These are phyloP conservation scores for Alentia gelatinosa DNA, from an alignment of 2,888 invertebrate species.

Conservation along the genomic window DNA sequence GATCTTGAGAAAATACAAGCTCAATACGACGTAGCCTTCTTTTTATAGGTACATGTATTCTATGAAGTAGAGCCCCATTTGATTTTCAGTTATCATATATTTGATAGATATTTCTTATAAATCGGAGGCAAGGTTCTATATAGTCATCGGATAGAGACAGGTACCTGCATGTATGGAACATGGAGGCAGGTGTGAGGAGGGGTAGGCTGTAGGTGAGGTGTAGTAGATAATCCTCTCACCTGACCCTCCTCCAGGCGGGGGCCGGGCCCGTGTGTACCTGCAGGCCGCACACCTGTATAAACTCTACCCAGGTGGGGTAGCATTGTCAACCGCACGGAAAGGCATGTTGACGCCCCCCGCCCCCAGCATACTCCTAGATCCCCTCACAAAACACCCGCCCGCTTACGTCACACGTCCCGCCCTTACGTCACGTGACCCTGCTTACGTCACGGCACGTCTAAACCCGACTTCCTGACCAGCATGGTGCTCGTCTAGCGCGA, in stretches of 20 bases:
- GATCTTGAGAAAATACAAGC: too few species aligned
- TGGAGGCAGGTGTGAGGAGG: background rate
- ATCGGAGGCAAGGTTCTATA: too few species aligned
- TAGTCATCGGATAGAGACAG: too few species aligned
- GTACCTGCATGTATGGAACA: too few species aligned
- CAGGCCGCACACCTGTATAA: constrained; percentile 19
- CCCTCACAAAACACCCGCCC: background rate
- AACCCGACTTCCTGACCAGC: background rate
- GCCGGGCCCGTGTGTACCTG: background rate
- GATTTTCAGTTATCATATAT: too few species aligned
- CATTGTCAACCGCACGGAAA: background rate
- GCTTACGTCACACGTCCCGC: background rate
- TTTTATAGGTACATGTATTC: too few species aligned
- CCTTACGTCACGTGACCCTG: background rate
- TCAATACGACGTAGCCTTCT: too few species aligned
- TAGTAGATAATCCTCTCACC: background rate
- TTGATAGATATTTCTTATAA: too few species aligned
- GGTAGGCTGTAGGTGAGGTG: background rate
- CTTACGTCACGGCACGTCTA: background rate
- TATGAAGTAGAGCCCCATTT: too few species aligned
- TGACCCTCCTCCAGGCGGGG: background rate
- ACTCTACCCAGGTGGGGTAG: background rate
- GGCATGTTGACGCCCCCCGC: background rate
- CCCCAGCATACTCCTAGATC: background rate
- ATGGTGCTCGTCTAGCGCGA: background rate